Evolutionary conservation across 1,140 invertebrate species (phyloP), one percentile per base, ranked within the genome.

Genomic region (Eupristina koningsbergeri): DNA sequence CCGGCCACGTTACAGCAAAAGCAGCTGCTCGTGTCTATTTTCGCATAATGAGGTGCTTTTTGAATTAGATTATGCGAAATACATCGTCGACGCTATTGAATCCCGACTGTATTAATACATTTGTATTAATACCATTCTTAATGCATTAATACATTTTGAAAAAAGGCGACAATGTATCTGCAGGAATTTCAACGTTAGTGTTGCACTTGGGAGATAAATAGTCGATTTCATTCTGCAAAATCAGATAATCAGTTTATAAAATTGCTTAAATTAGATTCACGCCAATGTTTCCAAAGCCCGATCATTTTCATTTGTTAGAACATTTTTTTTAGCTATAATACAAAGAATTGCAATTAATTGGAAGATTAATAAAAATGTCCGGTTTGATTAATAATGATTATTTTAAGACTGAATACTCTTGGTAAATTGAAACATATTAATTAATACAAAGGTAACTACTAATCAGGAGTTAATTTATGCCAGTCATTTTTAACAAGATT

Each of bases 221-320:
- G 67, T 1, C 26, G n/a, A 13, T 8, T 71, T 67, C 3, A 7
- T 31, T 26, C 0, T 71, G 39, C 8, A 41, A 71, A 71, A 26
- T 39, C 36, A 71, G 67, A 71, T 71, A 71, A 71, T 71, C 67
- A 26, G 6, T 31, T 71, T 11, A 36, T 71, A 41, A 39, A 71
- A 41, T 5, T 26, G 6, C 36, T 71, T 41, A 41, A 17, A 0
- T 36, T 67, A 67, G 64, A 67, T 67, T 36, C 36, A 58, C 6
- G 19, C 17, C 22, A 1, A 58, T 9, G 26, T 6, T 58, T 58
- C 22, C 53, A 26, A 2, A 58, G 53, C 22, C 3, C 26, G 5
- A 58, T 2, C 3, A 22, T 58, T 26, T 5, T 58, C 9, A 26
- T 26, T 26, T 22, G 6, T 58, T 53, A 53, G 19, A 53, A 53